Conservation (phyloP, 2,888 invertebrate genomes). For the Pecten maximus region DNA sequence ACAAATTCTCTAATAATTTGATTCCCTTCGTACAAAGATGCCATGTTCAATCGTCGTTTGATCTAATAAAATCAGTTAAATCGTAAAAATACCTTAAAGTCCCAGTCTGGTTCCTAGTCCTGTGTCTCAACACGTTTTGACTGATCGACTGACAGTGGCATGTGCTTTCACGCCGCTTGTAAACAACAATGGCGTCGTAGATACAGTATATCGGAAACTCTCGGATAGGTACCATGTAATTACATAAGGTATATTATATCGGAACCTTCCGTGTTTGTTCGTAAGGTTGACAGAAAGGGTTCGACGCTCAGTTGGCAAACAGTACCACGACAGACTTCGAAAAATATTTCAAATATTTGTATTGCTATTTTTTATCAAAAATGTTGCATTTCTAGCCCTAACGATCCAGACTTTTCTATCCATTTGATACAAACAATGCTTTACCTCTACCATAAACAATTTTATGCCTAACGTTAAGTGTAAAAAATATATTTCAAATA, state of each 20-base stretch:
- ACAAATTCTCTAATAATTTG: too few species aligned
- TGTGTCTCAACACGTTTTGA: slow-evolving; percentile 17
- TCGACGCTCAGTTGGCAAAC: not conserved
- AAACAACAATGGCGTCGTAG: slow-evolving; percentile 54
- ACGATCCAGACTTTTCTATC: too few species aligned
- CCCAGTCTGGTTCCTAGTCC: not conserved
- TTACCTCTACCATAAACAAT: too few species aligned
- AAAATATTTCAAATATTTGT: too few species aligned
- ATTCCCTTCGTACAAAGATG: too few species aligned
- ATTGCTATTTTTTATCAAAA: too few species aligned
- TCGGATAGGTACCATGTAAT: not conserved
- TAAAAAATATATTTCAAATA: too few species aligned
- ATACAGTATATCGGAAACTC: slow-evolving; percentile 39
- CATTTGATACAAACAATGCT: too few species aligned
- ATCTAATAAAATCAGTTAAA: slow-evolving; percentile 16
- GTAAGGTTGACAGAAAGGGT: not conserved
- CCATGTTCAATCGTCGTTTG: not conserved
- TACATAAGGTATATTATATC: not conserved
- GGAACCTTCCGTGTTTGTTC: not conserved
- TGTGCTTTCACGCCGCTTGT: slow-evolving; percentile 43
- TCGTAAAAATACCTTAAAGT: not conserved
- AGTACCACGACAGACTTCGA: too few species aligned
- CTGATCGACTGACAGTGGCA: slow-evolving; percentile 30
- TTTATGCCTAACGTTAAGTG: too few species aligned
- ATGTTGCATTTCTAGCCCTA: too few species aligned